Percentiles rank a stretch among this genome's conserved stretches.
Conservation (phyloP, 1,140 invertebrate genomes). For the Spodoptera litura region DNA sequence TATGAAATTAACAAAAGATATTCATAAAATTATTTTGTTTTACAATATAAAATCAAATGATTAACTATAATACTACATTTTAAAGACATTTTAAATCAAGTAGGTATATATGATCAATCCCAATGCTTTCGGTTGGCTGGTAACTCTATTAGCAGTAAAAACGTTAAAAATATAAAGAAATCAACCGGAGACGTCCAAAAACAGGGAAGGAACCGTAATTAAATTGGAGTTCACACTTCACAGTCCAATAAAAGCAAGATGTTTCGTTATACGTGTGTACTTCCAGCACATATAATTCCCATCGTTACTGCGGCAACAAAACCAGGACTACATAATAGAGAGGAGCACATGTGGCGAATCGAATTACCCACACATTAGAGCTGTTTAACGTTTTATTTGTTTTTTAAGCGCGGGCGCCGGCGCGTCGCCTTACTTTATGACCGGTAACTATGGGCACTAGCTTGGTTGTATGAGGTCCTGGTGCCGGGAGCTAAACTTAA, state of each 20-base stretch:
- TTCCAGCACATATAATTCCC: constrained; percentile 45
- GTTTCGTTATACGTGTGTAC: constrained; percentile 19
- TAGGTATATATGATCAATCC: too few species aligned
- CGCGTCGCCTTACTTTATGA: constrained; percentile 44
- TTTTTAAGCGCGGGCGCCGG: constrained; percentile 46
- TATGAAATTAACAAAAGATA: not conserved
- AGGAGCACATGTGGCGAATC: constrained; percentile 50
- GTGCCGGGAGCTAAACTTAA: not conserved
- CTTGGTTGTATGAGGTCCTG: constrained; percentile 20
- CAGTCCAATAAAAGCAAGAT: constrained; percentile 29
- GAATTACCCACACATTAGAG: constrained; percentile 52
- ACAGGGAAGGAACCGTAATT: not conserved
- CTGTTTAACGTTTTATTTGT: constrained; percentile 49
- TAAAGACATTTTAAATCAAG: too few species aligned
- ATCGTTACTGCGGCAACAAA: constrained; percentile 43
- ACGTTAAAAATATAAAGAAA: too few species aligned
- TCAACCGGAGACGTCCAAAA: not conserved
- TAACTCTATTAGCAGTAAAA: too few species aligned
- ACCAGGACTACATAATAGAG: constrained; percentile 38
- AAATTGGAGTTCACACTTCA: constrained; percentile 4
- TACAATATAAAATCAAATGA: too few species aligned
- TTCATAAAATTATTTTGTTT: not conserved
- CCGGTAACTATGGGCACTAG: constrained; percentile 31
- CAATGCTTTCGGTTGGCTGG: too few species aligned
- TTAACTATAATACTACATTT: too few species aligned